A percentile compares a stretch with the other conserved stretches of the same genome.
Evolutionary conservation across 2,797 vertebrate species (phyloP).

Genomic region (Pogonophryne albipinna): DNA sequence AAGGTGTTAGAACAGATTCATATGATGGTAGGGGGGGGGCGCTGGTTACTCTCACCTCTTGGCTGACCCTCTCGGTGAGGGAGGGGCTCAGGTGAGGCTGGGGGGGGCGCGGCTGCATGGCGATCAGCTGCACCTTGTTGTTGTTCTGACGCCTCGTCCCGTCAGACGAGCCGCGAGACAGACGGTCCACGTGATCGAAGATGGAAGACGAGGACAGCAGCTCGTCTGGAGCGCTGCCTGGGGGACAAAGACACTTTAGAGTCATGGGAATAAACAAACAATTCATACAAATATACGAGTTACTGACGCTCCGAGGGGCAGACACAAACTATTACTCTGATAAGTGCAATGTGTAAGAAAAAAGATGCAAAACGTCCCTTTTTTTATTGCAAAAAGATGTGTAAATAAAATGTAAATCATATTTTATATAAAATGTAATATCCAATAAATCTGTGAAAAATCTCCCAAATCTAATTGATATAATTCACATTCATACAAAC

Average conservation of each 20-base stretch:
- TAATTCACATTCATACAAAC: slow-evolving; percentile 30
- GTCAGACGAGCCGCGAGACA: slow-evolving; percentile 91
- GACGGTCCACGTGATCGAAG: slow-evolving; percentile 95
- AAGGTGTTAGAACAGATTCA: not conserved
- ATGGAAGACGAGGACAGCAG: slow-evolving; percentile 95
- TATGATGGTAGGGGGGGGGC: not conserved
- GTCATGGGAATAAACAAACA: no score
- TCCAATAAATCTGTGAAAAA: no score
- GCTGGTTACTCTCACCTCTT: slow-evolving; percentile 84
- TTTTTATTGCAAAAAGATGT: no score
- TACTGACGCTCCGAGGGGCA: no score
- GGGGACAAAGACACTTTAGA: slow-evolving; percentile 40
- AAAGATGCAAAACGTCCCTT: not conserved
- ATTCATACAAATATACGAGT: no score
- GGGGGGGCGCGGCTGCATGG: slow-evolving; percentile 95
- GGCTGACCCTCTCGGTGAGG: slow-evolving; percentile 90
- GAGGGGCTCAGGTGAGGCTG: slow-evolving; percentile 80
- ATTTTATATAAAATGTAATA: no score
- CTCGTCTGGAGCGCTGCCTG: slow-evolving; percentile 87
- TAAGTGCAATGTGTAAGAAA: not conserved
- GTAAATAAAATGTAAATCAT: no score
- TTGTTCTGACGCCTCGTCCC: slow-evolving; percentile 89
- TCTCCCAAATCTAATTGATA: no score
- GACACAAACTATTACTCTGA: no score
- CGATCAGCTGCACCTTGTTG: slow-evolving; percentile 97